Base-by-base conservation (phyloP, 2,113 vertebrate genomes). In the Okapia johnstoni region DNA sequence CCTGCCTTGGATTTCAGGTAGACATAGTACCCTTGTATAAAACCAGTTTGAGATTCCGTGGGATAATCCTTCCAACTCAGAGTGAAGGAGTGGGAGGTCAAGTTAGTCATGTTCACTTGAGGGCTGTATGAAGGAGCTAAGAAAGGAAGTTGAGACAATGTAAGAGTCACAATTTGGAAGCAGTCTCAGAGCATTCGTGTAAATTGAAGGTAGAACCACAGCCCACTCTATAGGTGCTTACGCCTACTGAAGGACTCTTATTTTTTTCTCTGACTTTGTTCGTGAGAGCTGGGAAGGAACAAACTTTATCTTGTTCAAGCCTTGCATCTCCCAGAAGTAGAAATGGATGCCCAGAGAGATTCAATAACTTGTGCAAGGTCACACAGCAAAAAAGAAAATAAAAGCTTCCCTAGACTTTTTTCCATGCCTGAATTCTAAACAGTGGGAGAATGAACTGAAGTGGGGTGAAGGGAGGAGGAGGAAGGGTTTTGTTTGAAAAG, bases 11-110 rank as follows among this genome's bases (percentile, higher is more conserved):
- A 94, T 3, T 98, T 98, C 85, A 99, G 48, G 40, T 98, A 99
- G 84, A 99, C 40, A 2, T 86, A 55, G 88, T 99, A 99, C 1
- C 99, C 99, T 95, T 50, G 97, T 85, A 99, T 7, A 87, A 99
- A 99, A 40, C 99, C 98, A 28, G 85, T 6, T 0, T 98, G 98
- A 58, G 97, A 96, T 10, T 98, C 94, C 0, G 60, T 93, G n/a
- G 30, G 16, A 6, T 98, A 98, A 40, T 57, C 79, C 36, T 96
- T 76, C 99, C 99, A 99, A 19, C 3, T 98, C 1, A 99, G 15
- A 0, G 73, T 73, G 63, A 99, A 95, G 57, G 97, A 94, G 70
- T 94, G 86, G 28, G 94, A 90, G 40, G 97, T 98, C 81, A 98
- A 58, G 36, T 95, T 83, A 60, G 5, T 6, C 12, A 97, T 73